These are phyloP conservation scores for Blera fallax DNA, from an alignment of 2,888 invertebrate species.

Conservation along the genomic window DNA sequence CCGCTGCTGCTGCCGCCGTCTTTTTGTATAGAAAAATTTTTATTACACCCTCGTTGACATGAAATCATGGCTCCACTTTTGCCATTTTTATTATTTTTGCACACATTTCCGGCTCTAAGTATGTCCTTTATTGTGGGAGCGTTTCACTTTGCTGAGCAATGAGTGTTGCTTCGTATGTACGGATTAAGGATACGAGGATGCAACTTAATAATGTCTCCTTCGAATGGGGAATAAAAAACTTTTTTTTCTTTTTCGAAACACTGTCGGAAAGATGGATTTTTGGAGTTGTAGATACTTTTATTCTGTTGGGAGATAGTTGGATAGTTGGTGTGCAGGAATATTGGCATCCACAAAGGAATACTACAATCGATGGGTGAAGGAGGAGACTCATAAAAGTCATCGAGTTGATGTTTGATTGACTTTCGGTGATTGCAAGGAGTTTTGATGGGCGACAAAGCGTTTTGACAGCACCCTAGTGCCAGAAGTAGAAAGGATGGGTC, in stretches of 20 bases:
- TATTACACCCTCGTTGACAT: slow-evolving; percentile 60
- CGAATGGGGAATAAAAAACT: neutral
- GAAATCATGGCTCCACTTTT: slow-evolving; percentile 36
- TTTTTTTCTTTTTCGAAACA: neutral
- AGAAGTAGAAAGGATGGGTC: no score
- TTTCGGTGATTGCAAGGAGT: no score
- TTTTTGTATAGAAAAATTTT: neutral
- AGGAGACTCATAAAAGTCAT: neutral
- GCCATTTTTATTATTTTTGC: slow-evolving; percentile 44
- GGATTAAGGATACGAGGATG: neutral
- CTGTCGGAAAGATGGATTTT: neutral
- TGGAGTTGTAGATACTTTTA: neutral
- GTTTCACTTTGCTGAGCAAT: neutral
- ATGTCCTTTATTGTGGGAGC: slow-evolving; percentile 14
- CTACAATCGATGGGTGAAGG: neutral
- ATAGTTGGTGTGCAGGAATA: neutral
- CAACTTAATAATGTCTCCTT: neutral
- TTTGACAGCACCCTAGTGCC: no score
- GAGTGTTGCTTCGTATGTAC: neutral
- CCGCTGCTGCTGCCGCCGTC: neutral
- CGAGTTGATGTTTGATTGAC: neutral
- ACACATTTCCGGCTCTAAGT: slow-evolving; percentile 23
- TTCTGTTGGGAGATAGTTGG: neutral
- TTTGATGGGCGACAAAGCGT: no score
- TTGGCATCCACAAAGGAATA: neutral